Conservation (phyloP, 2,888 invertebrate species). For the Bombylius discolor region DNA sequence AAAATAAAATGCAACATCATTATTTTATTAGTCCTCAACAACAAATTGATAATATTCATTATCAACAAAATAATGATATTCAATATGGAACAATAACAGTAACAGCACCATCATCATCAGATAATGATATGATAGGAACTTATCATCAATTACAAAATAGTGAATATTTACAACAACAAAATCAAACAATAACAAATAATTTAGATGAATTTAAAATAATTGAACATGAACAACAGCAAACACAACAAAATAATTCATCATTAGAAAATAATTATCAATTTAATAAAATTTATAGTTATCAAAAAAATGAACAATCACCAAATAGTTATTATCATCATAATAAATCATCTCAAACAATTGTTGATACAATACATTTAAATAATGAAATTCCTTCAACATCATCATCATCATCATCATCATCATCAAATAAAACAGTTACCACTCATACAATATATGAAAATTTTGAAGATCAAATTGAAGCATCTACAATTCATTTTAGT, state of each 20-base stretch:
- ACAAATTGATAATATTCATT: background rate
- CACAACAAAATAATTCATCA: no score
- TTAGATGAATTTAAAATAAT: no score
- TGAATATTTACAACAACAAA: background rate
- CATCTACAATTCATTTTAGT: constrained; percentile 30
- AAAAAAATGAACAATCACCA: no score
- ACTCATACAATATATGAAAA: constrained; percentile 12
- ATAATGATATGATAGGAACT: background rate
- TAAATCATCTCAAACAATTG: constrained; percentile 9
- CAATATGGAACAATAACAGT: background rate
- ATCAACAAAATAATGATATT: no score
- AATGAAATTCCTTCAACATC: background rate
- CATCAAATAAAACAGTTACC: constrained; percentile 5
- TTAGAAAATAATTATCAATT: no score
- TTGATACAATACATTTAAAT: no score
- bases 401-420: constrained; percentile 1
- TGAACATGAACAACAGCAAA: background rate
- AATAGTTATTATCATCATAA: background rate
- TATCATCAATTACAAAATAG: background rate
- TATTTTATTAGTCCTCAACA: constrained; percentile 12
- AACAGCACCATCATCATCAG: background rate
- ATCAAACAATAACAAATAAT: background rate
- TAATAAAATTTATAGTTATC: no score
- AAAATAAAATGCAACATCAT: background rate
- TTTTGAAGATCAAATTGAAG: constrained; percentile 30